Base-by-base conservation (phyloP, 2,113 vertebrate species). In the Trematomus loennbergii region DNA sequence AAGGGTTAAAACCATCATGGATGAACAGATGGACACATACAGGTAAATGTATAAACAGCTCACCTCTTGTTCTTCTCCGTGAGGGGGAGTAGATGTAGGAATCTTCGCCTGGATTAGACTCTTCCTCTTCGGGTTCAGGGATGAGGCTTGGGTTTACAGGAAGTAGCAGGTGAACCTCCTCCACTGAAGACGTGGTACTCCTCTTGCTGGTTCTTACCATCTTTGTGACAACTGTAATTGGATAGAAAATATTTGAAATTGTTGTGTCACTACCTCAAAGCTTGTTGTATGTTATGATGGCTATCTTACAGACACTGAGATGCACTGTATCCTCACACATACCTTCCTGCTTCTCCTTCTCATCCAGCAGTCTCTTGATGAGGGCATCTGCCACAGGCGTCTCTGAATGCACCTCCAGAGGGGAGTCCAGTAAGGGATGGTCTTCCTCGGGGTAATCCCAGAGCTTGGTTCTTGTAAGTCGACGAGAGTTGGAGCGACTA, bases 61-160 rank as follows among this genome's bases (percentile, higher is more conserved):
- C 90, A 98, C 98, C 96, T 97, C 95, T 96, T 16, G 85, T 81
- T 93, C 92, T 95, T 72, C 94, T 87, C 57, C 96, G 88, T 73
- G 96, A 94, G 65, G 96, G 93, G 25, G 97, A 95, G 88, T 96
- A 96, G 71, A 92, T 86, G 78, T 95, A 95, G 7, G 96, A 79
- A 15, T 95, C 80, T 0, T 80, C 84, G 62, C 83, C 89, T 70
- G 91, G 90, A 76, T 75, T 63, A 1, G 72, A 69, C 9, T 91
- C 55, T 0, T 87, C 77, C 16, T 85, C 72, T 5, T 88, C 79
- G 0, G 86, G 76, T 66, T 91, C 86, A 5, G 92, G 57, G 11
- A 85, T 1, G 9, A 79, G 93, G 46, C 0, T 3, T 59, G 81
- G 80, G 9, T 75, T 66, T 13, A 46, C 48, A 0, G 78, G 36